These are phyloP conservation scores for Lepus townsendii DNA, from an alignment of 2,797 vertebrate species.

Conservation along the genomic window DNA sequence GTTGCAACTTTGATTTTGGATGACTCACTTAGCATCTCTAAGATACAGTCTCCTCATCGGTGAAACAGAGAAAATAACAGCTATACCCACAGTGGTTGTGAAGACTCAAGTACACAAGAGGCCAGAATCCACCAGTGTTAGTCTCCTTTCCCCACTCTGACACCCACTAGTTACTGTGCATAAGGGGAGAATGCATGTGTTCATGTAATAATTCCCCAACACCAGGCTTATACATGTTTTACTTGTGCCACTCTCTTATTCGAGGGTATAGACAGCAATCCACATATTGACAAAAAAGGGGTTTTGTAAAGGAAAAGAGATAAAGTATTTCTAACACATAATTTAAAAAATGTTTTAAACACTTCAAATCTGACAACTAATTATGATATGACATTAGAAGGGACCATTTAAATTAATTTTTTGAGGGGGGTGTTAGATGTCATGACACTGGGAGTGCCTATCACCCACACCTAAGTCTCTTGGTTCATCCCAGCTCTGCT, in stretches of 20 bases:
- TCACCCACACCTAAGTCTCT: too few species aligned
- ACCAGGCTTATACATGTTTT: not conserved
- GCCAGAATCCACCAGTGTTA: not conserved
- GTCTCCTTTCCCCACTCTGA: not conserved
- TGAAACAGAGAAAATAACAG: not conserved
- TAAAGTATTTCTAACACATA: not conserved
- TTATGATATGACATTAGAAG: slow-evolving; percentile 27
- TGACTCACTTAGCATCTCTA: not conserved
- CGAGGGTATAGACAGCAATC: not conserved
- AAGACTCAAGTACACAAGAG: not conserved
- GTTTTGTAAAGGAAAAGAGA: not conserved
- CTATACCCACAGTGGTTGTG: not conserved
- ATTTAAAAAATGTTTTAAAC: not conserved
- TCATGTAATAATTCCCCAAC: not conserved
- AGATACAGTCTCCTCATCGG: not conserved
- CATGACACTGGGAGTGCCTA: too few species aligned
- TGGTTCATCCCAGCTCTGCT: too few species aligned
- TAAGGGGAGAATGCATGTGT: not conserved
- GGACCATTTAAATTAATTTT: not conserved
- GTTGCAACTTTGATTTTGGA: not conserved
- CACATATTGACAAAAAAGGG: not conserved
- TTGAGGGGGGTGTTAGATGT: too few species aligned
- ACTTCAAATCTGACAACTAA: not conserved
- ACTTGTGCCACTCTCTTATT: not conserved
- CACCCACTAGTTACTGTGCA: not conserved